These are phyloP conservation scores for Cavia porcellus DNA, from an alignment of 2,113 vertebrate species.

Conservation along the genomic window DNA sequence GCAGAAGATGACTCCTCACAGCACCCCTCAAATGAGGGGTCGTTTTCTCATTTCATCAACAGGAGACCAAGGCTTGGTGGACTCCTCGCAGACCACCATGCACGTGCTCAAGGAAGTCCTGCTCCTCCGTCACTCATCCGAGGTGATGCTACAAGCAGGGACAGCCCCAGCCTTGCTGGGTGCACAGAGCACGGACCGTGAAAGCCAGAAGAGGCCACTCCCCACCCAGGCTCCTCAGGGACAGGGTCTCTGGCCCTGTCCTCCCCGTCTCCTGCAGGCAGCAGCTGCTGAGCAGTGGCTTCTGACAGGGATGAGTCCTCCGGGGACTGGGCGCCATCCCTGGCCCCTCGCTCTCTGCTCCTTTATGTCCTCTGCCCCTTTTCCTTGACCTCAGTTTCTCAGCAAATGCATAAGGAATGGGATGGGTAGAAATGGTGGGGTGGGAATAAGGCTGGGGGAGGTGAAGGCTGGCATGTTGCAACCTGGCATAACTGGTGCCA, in stretches of 20 bases:
- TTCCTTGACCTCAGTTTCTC: not conserved
- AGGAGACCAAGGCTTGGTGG: not conserved
- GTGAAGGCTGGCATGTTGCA: not conserved
- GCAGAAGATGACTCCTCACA: not conserved
- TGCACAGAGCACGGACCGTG: not conserved
- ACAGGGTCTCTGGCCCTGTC: not conserved
- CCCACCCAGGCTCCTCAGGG: not conserved
- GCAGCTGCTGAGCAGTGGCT: not conserved
- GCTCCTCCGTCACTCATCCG: not conserved
- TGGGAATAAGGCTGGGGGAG: not conserved
- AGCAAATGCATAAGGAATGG: not conserved
- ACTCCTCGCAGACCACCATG: not conserved
- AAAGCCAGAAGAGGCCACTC: not conserved
- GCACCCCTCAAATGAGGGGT: not conserved
- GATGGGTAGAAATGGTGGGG: not conserved
- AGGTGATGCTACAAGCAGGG: not conserved
- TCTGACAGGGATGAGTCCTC: not conserved
- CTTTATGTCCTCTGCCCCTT: not conserved
- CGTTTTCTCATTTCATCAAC: not conserved
- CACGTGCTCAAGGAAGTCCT: not conserved
- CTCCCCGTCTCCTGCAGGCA: not conserved
- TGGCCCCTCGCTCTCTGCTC: not conserved
- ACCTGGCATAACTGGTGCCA: too few species aligned
- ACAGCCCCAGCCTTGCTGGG: not conserved
- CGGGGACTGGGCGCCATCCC: not conserved